phyloP scores from a whole-genome alignment of 2,888 invertebrate genomes.

The Tridacna crocea region DNA sequence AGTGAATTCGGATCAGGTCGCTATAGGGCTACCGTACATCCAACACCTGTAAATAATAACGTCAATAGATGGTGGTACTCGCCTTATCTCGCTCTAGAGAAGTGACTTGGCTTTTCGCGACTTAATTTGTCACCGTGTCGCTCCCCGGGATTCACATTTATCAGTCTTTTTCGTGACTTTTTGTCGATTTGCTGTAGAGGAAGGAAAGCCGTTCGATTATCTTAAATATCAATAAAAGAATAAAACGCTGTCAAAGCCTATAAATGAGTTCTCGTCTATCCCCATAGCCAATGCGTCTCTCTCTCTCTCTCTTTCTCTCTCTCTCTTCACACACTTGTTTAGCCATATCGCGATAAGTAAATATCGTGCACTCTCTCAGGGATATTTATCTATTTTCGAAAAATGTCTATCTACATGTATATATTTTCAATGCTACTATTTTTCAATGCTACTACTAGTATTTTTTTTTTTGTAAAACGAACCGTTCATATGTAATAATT shows the following conservation, averaged over 20 bases:
- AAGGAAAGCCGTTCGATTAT: background rate
- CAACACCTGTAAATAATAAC: background rate
- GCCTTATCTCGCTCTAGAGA: slow-evolving; percentile 17
- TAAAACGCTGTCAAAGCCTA: background rate
- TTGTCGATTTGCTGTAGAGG: background rate
- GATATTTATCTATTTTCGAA: no score
- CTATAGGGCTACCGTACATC: background rate
- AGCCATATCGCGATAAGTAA: no score
- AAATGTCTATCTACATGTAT: no score
- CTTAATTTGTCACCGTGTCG: slow-evolving; percentile 15
- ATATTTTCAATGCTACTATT: no score
- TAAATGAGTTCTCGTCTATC: background rate
- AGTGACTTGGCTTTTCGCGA: slow-evolving; percentile 12
- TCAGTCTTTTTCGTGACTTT: slow-evolving; percentile 24
- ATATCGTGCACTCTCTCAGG: no score
- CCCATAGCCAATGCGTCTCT: background rate
- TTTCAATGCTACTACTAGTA: no score
- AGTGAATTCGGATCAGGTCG: no score
- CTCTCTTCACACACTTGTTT: background rate
- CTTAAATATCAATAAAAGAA: background rate
- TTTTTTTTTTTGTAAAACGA: no score
- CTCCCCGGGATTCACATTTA: slow-evolving; percentile 20
- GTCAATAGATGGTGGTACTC: background rate
- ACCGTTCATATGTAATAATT: no score
- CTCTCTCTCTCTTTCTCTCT: slow-evolving; percentile 13